Base-by-base conservation (phyloP, 2,888 invertebrate species). In the Brenthis ino region DNA sequence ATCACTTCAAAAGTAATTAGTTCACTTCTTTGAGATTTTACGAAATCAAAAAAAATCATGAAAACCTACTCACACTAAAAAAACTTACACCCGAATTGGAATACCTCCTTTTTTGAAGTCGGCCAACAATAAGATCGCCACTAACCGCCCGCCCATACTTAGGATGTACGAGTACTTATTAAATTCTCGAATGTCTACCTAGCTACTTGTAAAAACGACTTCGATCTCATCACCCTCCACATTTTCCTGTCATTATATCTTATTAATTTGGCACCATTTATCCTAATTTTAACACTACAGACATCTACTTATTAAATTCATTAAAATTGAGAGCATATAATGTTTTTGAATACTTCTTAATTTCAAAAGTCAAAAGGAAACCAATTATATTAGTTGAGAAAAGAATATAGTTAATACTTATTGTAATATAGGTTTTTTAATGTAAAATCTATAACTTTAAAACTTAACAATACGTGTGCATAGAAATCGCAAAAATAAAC, bases 231-330 rank as follows among this genome's bases (percentile, higher is more conserved):
- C 71, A 64, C 67, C 58, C 65, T 72, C 65, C 57, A 56, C 47
- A 50, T 65, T 71, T 77, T 75, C 74, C 76, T 77, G 75, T 78
- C 76, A 71, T 77, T 58, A 71, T 71, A 66, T 64, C 64, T 55
- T 66, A 50, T 50, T 50, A 69, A 73, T 85, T 86, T 86, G 85
- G 86, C 86, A 86, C 85, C 79, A 76, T 77, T 78, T 75, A 57
- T 65, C 57, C 70, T 71, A 70, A 61, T 61, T 68, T 71, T 11
- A 71, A 57, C 63, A 57, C 65, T 70, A 72, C 65, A 51, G 57
- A 70, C 68, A 69, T 64, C 58, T 72, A 69, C 57, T 65, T 53
- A 63, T 71, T 71, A 57, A 74, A 72, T 73, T 74, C 67, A 67
- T 63, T 28, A 55, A 68, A 68, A 61, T 65, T 61, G 63, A 65